Conservation (phyloP, 2,888 invertebrate species). For the Callinectes sapidus region DNA sequence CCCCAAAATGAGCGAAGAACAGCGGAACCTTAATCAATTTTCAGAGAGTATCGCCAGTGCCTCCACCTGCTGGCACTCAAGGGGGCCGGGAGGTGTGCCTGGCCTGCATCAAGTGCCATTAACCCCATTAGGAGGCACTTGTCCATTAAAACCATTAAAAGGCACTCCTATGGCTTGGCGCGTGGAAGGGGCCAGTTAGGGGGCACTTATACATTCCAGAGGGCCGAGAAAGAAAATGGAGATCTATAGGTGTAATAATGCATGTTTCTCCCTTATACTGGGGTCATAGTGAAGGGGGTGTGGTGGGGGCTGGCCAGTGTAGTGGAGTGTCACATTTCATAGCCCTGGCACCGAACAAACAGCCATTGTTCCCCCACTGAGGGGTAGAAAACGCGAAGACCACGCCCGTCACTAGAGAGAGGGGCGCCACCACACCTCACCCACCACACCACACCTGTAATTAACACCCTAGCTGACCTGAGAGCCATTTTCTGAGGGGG, state of each 20-base stretch:
- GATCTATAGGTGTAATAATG: neutral
- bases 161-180: neutral
- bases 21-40: neutral
- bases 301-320: neutral
- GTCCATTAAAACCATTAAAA: conserved; percentile 24
- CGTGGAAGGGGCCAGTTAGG: neutral
- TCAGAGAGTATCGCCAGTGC: neutral
- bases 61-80: conserved; percentile 26
- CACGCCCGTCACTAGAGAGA: neutral
- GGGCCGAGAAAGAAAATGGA: neutral
- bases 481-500: neutral
- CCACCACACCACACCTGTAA: neutral
- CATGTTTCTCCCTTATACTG: neutral
- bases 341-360: conserved; percentile 10
- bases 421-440: neutral
- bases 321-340: neutral
- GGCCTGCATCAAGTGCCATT: conserved; percentile 22
- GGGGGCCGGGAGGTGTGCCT: neutral
- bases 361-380: conserved; percentile 15
- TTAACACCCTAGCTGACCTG: neutral
- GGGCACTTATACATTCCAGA: neutral
- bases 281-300: neutral
- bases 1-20: neutral
- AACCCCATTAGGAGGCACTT: conserved; percentile 24
- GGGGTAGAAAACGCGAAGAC: neutral